Conservation (phyloP, 2,888 invertebrate species). For the Pyrgus malvae region DNA sequence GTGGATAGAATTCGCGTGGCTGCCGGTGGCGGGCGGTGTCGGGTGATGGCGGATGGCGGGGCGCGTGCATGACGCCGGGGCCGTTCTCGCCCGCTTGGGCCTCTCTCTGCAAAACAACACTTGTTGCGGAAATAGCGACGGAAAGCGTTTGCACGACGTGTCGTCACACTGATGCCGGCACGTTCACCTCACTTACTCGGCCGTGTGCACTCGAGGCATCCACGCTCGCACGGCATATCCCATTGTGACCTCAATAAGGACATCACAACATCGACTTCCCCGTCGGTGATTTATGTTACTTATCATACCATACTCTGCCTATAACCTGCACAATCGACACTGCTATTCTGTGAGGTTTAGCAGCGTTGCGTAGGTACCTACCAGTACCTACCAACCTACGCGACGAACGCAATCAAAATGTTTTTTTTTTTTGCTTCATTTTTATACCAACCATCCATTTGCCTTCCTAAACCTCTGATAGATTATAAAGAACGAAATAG, state of each 20-base stretch:
- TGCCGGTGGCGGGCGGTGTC: conserved; percentile 8
- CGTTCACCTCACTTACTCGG: conserved; percentile 51
- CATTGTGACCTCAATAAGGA: neutral
- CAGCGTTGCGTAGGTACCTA: too few species aligned
- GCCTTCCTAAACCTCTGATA: too few species aligned
- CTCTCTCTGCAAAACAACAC: conserved; percentile 77
- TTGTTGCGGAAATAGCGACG: conserved; percentile 78
- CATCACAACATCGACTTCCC: too few species aligned
- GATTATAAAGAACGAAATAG: too few species aligned
- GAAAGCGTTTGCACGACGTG: conserved; percentile 58
- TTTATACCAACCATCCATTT: too few species aligned
- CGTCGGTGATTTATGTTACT: too few species aligned
- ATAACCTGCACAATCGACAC: too few species aligned
- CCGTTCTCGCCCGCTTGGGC: conserved; percentile 57
- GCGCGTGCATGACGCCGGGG: conserved; percentile 43
- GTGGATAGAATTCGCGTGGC: conserved; percentile 4
- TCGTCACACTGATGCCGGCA: conserved; percentile 41
- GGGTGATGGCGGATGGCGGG: conserved; percentile 27
- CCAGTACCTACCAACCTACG: too few species aligned
- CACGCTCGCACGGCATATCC: neutral
- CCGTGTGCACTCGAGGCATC: conserved; percentile 37
- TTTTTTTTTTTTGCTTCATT: too few species aligned
- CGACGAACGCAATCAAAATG: too few species aligned
- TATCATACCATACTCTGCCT: too few species aligned
- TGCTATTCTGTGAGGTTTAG: too few species aligned